Evolutionary conservation across 2,888 invertebrate species (phyloP), one percentile per base, ranked within the genome.

Genomic region (Clitarchus hookeri): DNA sequence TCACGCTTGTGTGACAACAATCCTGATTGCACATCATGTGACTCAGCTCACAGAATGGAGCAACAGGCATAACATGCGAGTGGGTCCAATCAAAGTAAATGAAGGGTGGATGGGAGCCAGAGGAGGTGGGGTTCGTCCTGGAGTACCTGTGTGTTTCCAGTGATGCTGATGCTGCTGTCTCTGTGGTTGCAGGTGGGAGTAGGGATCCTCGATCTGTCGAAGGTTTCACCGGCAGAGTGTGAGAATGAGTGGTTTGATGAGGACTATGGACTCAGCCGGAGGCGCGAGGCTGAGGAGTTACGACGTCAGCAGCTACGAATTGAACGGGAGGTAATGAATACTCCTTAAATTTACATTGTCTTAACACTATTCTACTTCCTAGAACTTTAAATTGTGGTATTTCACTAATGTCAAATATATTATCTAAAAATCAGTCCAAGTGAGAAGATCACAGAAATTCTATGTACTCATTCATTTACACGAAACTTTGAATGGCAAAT

Each of bases 241-340:
- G 44, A 82, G 44, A 82, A 82, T 27, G 89, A 90, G 87, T 89
- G 90, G 90, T 88, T 91, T 86, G 91, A 91, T 84, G 91, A 91
- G 87, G 91, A 91, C 85, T 89, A 91, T 86, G 91, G 90, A 44
- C 88, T 91, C 48, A 85, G 88, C 84, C 86, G 88, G 54, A 88
- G 88, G 65, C 92, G 91, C 88, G 94, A 95, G 91, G 94, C 94
- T 26, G 94, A 94, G 90, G 92, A 94, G 88, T 92, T 95, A 84
- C 92, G 94, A 83, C 93, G 93, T 87, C 94, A 95, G 89, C 94
- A 94, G 90, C 91, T 95, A 84, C 93, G 94, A 89, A 94, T 94
- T 80, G 94, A 95, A 90, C 93, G 94, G 90, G 94, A 95, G 93
- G 94, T 94, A 91, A 90, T 65, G n/a, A 11, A 48, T 23, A 65